Evolutionary conservation across 1,140 invertebrate genomes (phyloP), one percentile per base, ranked within the genome.

Genomic region (Neocloeon triangulifer): DNA sequence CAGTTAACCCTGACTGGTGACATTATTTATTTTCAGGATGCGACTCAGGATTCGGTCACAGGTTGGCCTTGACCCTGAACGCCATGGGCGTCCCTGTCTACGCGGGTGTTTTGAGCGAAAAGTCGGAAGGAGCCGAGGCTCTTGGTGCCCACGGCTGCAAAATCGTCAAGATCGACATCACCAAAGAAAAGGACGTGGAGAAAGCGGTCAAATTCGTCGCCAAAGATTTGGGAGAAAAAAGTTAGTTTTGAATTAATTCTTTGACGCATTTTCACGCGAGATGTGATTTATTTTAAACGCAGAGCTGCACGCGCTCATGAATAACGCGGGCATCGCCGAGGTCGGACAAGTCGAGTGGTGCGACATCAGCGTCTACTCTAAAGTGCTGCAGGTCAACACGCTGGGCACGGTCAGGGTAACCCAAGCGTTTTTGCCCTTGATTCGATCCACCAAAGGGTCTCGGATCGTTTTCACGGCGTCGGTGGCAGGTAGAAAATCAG

Each of bases 241-340:
- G n/a, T n/a, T n/a, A n/a, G n/a, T n/a, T n/a, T n/a, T n/a, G n/a
- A n/a, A n/a, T n/a, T n/a, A n/a, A n/a, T n/a, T n/a, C n/a, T n/a
- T n/a, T n/a, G n/a, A n/a, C n/a, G n/a, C n/a, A n/a, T n/a, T n/a
- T n/a, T n/a, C n/a, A n/a, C n/a, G n/a, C n/a, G n/a, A n/a, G n/a
- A n/a, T n/a, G n/a, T n/a, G n/a, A n/a, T n/a, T n/a, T n/a, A n/a
- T n/a, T n/a, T n/a, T n/a, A n/a, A n/a, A n/a, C n/a, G n/a, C 30
- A 27, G 26, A 10, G 10, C 43, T 64, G 16, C 61, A 57, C 56
- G 57, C 56, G 10, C 34, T 64, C 7, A 59, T 64, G 1, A 64
- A 63, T 46, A 64, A 64, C 44, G 61, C 62, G 7, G 62, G 62
- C 0, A 52, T 63, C 5, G 52, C 51, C 30, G 49, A 49, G 25